Base-by-base conservation (phyloP, 2,113 vertebrate genomes). In the Chaetura pelagica region DNA sequence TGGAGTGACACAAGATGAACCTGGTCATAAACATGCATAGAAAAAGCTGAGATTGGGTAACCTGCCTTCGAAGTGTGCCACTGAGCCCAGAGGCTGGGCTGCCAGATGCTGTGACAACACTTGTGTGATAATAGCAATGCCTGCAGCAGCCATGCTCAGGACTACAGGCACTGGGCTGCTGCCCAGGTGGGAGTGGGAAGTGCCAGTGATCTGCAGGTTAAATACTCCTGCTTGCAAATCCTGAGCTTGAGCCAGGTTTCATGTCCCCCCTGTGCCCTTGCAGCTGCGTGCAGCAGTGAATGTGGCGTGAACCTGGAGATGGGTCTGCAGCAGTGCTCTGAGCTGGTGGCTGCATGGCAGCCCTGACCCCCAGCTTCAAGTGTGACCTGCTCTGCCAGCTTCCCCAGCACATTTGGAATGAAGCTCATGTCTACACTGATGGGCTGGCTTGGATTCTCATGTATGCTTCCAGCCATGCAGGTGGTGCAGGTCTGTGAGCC, bases 401-500 rank as follows among this genome's bases (percentile, higher is more conserved):
- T 44, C 30, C 5, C 14, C 10, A 68, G 34, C 11, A 8, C 0
- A 2, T 29, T 61, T 23, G 44, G 78, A 6, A 22, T 0, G 1
- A 44, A 64, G 64, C 38, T 77, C 8, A 15, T 3, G 11, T 19
- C 57, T 64, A 57, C 16, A 4, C 38, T 42, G 9, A 2, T 8
- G 20, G 23, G 29, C 46, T 54, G 58, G 17, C 14, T 46, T 44
- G n/a, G 46, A 30, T 72, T 46, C 24, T 78, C 8, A 6, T 1
- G 2, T 51, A 8, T 0, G 0, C 57, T 51, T 87, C 35, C 23
- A 38, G 55, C 24, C 62, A 16, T 0, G 1, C 18, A 62, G 24
- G 26, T 15, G 34, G 15, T 51, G 27, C 62, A 1, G 2, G 22
- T 29, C 22, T 0, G 7, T n/a, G 35, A 76, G 29, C 52, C 49